Percentiles rank a stretch among this genome's conserved stretches.
phyloP scores from a whole-genome alignment of 2,888 invertebrate genomes.

The Bellardia bayeri region DNA sequence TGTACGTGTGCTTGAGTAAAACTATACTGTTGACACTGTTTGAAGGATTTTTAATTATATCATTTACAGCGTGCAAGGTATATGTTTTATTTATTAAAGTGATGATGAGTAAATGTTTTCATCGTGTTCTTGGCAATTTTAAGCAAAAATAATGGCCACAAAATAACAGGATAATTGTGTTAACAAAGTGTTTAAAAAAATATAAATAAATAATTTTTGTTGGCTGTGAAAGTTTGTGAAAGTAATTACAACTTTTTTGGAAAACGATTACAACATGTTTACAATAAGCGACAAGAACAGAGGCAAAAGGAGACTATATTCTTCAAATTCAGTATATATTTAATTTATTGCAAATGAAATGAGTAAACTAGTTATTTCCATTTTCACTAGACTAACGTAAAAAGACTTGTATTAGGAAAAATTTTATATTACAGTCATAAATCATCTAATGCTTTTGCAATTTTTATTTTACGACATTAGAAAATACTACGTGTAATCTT shows the following conservation, averaged over 20 bases:
- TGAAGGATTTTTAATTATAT: conserved; percentile 38
- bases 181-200: neutral
- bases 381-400: neutral
- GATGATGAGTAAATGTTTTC: neutral
- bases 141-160: neutral
- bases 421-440: conserved; percentile 5
- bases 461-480: conserved; percentile 42
- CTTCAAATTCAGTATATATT: neutral
- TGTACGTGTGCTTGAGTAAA: neutral
- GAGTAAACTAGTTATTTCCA: neutral
- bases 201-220: neutral
- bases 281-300: no score
- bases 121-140: neutral
- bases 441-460: conserved; percentile 39
- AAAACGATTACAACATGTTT: no score
- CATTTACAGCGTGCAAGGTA: neutral
- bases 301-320: no score
- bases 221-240: neutral
- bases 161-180: neutral
- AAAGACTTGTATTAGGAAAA: neutral
- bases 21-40: conserved; percentile 27
- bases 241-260: no score
- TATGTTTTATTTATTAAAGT: neutral
- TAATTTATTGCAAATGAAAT: neutral
- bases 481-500: conserved; percentile 52